Evolutionary conservation across 2,113 vertebrate species (phyloP).

Genomic region (Progne subis): DNA sequence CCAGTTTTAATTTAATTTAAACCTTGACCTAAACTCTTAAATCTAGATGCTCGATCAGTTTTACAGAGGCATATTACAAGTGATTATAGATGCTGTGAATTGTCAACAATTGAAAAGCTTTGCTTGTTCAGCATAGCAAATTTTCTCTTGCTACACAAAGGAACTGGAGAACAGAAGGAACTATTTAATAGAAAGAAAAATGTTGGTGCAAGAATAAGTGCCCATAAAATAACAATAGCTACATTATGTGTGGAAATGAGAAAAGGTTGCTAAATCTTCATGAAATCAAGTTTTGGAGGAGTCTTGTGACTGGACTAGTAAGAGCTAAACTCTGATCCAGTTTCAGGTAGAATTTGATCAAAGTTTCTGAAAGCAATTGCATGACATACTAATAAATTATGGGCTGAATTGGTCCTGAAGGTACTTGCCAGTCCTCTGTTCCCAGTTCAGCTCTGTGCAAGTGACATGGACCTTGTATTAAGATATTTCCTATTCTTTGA

Average conservation of each 20-base stretch:
- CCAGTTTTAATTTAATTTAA: background rate
- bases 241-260: background rate
- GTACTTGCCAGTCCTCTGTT: background rate
- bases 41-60: background rate
- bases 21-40: slow-evolving; percentile 18
- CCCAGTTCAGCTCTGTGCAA: background rate
- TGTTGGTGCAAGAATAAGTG: background rate
- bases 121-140: slow-evolving; percentile 27
- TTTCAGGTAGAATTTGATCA: background rate
- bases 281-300: background rate
- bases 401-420: background rate
- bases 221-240: background rate
- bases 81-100: slow-evolving; percentile 23
- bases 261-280: background rate
- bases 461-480: background rate
- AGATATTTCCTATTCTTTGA: background rate
- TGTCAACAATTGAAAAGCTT: slow-evolving; percentile 20
- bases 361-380: background rate
- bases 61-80: slow-evolving; percentile 10
- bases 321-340: background rate
- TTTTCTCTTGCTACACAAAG: slow-evolving; percentile 36
- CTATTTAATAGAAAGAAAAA: slow-evolving; percentile 39
- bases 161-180: slow-evolving; percentile 5
- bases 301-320: background rate
- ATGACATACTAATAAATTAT: background rate